phyloP scores from a whole-genome alignment of 37 sponge, comb jelly and placozoan genomes.

The Halichondria panicea region DNA sequence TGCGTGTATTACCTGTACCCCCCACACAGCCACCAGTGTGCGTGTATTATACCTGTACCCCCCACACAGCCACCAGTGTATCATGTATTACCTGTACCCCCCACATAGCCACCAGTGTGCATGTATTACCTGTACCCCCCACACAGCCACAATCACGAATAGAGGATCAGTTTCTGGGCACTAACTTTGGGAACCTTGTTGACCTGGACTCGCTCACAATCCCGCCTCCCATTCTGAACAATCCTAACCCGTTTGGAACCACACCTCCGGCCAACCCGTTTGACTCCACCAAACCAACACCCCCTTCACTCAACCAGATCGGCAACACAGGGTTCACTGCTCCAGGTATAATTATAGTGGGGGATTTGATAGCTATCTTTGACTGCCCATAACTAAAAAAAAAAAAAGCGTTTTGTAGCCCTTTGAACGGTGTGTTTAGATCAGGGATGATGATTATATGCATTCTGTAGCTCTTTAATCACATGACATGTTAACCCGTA shows the following conservation, averaged over 20 bases:
- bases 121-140: too few relatives aligned
- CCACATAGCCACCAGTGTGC: too few relatives aligned
- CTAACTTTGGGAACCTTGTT: conserved; percentile 62
- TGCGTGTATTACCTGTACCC: too few relatives aligned
- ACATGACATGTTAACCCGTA: not conserved
- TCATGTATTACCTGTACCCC: too few relatives aligned
- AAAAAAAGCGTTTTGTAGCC: too few relatives aligned
- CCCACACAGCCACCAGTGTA: too few relatives aligned
- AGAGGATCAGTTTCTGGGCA: conserved; percentile 82
- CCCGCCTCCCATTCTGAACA: conserved; percentile 1
- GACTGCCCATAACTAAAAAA: too few relatives aligned
- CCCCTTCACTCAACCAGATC: conserved; percentile 54
- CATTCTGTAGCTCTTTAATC: not conserved
- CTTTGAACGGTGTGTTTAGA: too few relatives aligned
- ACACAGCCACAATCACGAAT: conserved; percentile 35
- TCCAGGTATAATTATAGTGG: not conserved
- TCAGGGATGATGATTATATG: too few relatives aligned
- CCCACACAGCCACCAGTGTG: too few relatives aligned
- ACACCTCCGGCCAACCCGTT: conserved; percentile 45
- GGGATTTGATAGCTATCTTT: not conserved
- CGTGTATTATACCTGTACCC: too few relatives aligned
- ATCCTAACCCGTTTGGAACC: conserved; percentile 62
- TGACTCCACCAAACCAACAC: conserved; percentile 41
- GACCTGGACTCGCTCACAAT: conserved; percentile 65
- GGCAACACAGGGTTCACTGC: too few relatives aligned